phyloP scores from a whole-genome alignment of 2,888 invertebrate species.

The Aromia moschata region DNA sequence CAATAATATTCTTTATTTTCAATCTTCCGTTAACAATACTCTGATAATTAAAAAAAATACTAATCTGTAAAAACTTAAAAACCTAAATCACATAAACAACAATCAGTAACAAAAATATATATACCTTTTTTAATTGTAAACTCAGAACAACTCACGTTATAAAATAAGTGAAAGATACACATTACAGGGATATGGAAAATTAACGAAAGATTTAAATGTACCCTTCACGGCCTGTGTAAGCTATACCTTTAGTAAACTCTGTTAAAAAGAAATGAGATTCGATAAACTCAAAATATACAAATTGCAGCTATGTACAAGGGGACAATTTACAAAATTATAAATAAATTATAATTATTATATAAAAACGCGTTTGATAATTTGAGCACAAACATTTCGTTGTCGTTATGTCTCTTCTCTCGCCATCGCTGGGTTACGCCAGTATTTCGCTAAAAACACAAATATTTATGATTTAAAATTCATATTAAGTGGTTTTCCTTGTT shows the following conservation, averaged over 20 bases:
- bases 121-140: background rate
- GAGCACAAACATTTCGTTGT: slow-evolving; percentile 36
- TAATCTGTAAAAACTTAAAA: slow-evolving; percentile 2
- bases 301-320: slow-evolving; percentile 34
- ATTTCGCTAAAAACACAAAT: slow-evolving; percentile 44
- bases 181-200: slow-evolving; percentile 8
- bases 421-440: slow-evolving; percentile 34
- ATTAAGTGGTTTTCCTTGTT: too few species aligned
- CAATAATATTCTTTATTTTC: slow-evolving; percentile 15
- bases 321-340: slow-evolving; percentile 37
- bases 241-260: slow-evolving; percentile 20
- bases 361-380: slow-evolving; percentile 26
- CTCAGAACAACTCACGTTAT: slow-evolving; percentile 10
- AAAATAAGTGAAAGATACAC: background rate
- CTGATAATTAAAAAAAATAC: background rate
- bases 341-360: slow-evolving; percentile 32
- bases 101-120: background rate
- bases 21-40: slow-evolving; percentile 30
- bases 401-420: slow-evolving; percentile 14
- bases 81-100: slow-evolving; percentile 3
- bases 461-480: too few species aligned
- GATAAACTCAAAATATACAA: slow-evolving; percentile 35
- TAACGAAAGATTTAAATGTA: slow-evolving; percentile 35
- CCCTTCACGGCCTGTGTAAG: slow-evolving; percentile 23
- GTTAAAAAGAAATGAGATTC: slow-evolving; percentile 38